These are phyloP conservation scores for Ips typographus DNA, from an alignment of 1,140 invertebrate species.

Conservation along the genomic window DNA sequence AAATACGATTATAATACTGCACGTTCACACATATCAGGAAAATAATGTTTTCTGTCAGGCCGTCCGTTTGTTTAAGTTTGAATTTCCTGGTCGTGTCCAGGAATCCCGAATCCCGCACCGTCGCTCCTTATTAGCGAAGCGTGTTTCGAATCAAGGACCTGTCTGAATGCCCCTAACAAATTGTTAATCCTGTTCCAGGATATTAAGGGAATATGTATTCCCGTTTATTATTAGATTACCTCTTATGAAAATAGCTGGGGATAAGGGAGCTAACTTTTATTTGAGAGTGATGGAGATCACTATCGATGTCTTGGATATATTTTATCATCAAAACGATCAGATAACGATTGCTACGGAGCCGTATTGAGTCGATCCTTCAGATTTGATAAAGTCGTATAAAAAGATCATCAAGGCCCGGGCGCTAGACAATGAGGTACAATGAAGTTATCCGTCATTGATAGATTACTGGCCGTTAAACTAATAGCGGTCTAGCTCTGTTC, in stretches of 20 bases:
- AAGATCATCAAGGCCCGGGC: constrained; percentile 26
- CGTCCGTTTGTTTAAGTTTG: constrained; percentile 33
- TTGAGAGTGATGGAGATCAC: background rate
- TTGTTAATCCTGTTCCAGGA: constrained; percentile 42
- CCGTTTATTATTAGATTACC: constrained; percentile 20
- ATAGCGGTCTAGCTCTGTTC: constrained; percentile 25
- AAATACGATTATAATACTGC: constrained; percentile 9
- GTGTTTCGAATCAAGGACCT: constrained; percentile 40
- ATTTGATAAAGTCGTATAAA: constrained; percentile 35
- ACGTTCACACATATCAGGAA: constrained; percentile 28
- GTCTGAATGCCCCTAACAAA: constrained; percentile 38
- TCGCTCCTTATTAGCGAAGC: constrained; percentile 38
- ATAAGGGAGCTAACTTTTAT: background rate
- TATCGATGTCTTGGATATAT: constrained; percentile 13
- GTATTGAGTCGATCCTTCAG: constrained; percentile 27
- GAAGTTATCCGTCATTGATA: constrained; percentile 40
- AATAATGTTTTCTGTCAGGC: constrained; percentile 34
- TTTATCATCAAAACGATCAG: constrained; percentile 8
- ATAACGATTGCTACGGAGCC: constrained; percentile 22
- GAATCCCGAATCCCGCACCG: constrained; percentile 26
- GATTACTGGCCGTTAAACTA: constrained; percentile 39
- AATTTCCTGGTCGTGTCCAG: constrained; percentile 34
- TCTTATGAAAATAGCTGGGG: background rate
- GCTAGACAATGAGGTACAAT: constrained; percentile 30
- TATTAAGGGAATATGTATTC: constrained; percentile 41